phyloP scores from a whole-genome alignment of 2,888 invertebrate genomes.

The Sycophila texana region DNA sequence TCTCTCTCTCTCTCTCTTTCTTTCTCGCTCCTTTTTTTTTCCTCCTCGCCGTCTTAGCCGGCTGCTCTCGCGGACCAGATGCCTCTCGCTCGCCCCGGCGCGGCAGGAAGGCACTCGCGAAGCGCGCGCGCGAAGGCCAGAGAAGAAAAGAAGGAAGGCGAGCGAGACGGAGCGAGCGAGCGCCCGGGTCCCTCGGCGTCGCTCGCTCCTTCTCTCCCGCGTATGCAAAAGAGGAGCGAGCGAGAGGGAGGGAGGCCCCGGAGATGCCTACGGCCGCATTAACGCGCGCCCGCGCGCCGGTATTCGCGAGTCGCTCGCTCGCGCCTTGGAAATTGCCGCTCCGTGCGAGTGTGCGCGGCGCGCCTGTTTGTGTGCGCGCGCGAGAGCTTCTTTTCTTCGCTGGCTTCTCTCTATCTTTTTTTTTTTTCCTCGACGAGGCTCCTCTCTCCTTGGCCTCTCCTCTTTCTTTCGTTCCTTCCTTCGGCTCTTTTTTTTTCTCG shows the following conservation, averaged over 20 bases:
- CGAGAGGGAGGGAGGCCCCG: conserved; percentile 25
- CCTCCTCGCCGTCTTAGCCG: conserved; percentile 35
- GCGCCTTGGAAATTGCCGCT: conserved; percentile 53
- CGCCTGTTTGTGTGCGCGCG: conserved; percentile 1
- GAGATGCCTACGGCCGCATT: conserved; percentile 64
- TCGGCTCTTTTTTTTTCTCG: background rate
- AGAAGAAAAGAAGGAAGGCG: background rate
- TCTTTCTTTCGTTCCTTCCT: conserved; percentile 8
- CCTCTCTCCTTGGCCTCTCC: background rate
- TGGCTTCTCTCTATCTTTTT: conserved; percentile 5
- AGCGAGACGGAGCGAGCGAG: conserved; percentile 51
- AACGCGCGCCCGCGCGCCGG: conserved; percentile 61
- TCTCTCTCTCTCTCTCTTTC: conserved; percentile 67
- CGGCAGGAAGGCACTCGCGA: conserved; percentile 54
- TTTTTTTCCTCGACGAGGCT: background rate
- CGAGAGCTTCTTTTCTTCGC: conserved; percentile 19
- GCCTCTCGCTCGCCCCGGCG: conserved; percentile 61
- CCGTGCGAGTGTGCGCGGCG: background rate
- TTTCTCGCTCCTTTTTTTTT: conserved; percentile 69
- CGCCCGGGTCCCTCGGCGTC: conserved; percentile 59
- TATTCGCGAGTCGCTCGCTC: conserved; percentile 58
- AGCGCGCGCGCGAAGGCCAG: conserved; percentile 15
- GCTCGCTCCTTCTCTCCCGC: conserved; percentile 62
- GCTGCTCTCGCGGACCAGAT: conserved; percentile 57
- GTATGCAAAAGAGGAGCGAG: conserved; percentile 65